These are phyloP conservation scores for Lacerta bilineata DNA, from an alignment of 2,797 vertebrate species.

Conservation along the genomic window DNA sequence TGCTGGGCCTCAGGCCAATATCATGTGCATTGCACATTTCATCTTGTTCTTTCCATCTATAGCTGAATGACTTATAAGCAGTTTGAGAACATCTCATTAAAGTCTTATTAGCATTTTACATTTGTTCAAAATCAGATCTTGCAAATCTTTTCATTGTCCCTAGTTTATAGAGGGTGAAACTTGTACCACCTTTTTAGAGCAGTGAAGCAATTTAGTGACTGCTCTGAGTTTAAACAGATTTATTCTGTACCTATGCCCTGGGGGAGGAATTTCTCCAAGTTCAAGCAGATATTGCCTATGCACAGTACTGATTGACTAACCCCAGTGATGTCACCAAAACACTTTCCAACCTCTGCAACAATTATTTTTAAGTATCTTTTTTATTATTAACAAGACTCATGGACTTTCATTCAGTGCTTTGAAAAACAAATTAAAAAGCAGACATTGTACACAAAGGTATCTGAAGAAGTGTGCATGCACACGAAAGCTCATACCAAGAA, in stretches of 20 bases:
- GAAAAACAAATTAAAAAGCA: background rate
- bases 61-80: background rate
- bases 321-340: background rate
- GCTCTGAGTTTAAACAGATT: background rate
- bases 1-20: conserved; percentile 13
- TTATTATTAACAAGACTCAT: background rate
- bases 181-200: background rate
- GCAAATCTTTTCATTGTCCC: background rate
- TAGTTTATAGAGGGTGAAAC: background rate
- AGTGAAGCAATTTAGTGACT: background rate
- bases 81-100: background rate
- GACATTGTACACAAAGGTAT: too few relatives aligned
- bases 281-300: background rate
- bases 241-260: too few relatives aligned
- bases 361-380: background rate
- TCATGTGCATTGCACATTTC: conserved; percentile 3
- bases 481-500: too few relatives aligned
- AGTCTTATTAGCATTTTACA: background rate
- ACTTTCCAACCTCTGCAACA: background rate
- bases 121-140: background rate
- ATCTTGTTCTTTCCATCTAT: background rate
- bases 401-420: background rate
- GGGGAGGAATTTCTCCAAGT: too few relatives aligned
- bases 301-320: background rate
- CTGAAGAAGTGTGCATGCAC: too few relatives aligned